Evolutionary conservation across 2,888 invertebrate genomes (phyloP), one percentile per base, ranked within the genome.

Genomic region (Aquatica leii): DNA sequence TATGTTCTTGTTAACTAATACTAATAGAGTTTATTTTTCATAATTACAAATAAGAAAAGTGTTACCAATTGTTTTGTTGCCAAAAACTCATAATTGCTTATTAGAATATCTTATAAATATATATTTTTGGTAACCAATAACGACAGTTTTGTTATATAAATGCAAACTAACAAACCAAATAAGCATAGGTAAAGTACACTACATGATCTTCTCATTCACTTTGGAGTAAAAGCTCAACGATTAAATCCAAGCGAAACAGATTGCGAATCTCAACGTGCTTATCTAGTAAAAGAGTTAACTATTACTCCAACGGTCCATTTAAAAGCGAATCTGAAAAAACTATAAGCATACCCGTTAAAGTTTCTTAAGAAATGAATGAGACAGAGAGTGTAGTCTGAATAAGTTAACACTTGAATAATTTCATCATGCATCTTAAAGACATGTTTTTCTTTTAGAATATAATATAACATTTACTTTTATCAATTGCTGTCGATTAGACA

Each of bases 111-210:
- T n/a, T n/a, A n/a, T n/a, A n/a, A n/a, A n/a, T n/a, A n/a, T n/a
- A n/a, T n/a, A n/a, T n/a, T n/a, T n/a, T n/a, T n/a, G n/a, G n/a
- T n/a, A n/a, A n/a, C n/a, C n/a, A n/a, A n/a, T n/a, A n/a, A n/a
- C n/a, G n/a, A n/a, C n/a, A n/a, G n/a, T n/a, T 66, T 68, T 66
- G 67, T 80, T 80, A 4, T 71, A 90, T 76, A 82, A 83, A 71
- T 76, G 69, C 73, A 83, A 82, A 63, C n/a, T n/a, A 61, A 48
- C 83, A 85, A 17, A 80, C 81, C 37, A 80, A 85, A 53, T 82
- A 84, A 34, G 88, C 88, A 0, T 90, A 90, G 73, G 90, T 92
- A 78, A 91, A 90, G 73, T 90, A 91, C 77, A 91, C 91, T 56
- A 91, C 91, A 35, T 91, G 91, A 81, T 89, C 89, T 80, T 89